Conservation (phyloP, 2,888 invertebrate species). For the Chirona hameri region DNA sequence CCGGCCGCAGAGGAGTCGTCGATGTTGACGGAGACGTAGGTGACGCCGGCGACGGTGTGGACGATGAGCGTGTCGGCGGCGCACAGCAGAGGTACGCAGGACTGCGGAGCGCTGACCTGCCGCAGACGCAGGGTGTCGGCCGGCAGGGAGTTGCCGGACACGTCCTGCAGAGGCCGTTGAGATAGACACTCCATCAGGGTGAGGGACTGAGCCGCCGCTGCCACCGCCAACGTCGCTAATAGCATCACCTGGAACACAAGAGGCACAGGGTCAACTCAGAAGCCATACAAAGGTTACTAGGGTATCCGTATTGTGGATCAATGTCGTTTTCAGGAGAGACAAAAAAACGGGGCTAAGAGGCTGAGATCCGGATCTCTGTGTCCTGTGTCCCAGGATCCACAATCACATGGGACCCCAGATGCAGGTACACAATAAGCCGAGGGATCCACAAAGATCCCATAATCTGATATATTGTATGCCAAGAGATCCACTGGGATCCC, state of each 20-base stretch:
- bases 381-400: no score
- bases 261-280: not conserved
- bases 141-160: not conserved
- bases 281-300: not conserved
- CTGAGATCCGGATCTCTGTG: no score
- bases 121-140: not conserved
- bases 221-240: not conserved
- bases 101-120: conserved; percentile 24
- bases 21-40: not conserved
- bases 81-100: conserved; percentile 6
- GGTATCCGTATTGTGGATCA: not conserved
- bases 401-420: no score
- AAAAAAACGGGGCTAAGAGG: no score
- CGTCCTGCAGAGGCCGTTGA: conserved; percentile 9
- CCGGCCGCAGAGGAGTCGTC: not conserved
- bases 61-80: not conserved
- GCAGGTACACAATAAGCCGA: no score
- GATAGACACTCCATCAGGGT: conserved; percentile 25
- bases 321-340: not conserved
- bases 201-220: not conserved
- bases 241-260: not conserved
- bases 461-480: no score
- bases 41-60: not conserved
- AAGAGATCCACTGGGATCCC: no score
- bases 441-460: no score